These are phyloP conservation scores for Hycleus phaleratus DNA, from an alignment of 1,140 invertebrate species.

Conservation along the genomic window DNA sequence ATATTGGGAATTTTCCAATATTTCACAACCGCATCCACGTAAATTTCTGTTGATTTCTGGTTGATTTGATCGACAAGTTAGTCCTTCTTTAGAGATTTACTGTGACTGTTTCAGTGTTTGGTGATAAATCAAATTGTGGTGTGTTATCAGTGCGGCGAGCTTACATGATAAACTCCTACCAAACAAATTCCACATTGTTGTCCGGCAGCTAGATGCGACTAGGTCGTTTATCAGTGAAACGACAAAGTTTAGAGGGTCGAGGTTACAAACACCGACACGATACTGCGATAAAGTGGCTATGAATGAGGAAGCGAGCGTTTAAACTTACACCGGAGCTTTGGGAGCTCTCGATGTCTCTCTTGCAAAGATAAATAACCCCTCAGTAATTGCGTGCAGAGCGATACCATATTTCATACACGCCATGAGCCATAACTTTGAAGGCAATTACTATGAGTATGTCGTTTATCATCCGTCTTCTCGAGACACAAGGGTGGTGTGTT, in stretches of 20 bases:
- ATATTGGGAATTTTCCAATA: no score
- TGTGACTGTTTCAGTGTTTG: background rate
- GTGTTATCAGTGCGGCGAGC: slow-evolving; percentile 25
- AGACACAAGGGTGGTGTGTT: slow-evolving; percentile 20
- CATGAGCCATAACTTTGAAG: slow-evolving; percentile 51
- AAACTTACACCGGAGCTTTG: slow-evolving; percentile 14
- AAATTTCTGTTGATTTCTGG: no score
- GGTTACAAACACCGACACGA: background rate
- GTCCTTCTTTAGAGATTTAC: no score
- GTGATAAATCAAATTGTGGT: slow-evolving; percentile 21
- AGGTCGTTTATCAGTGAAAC: slow-evolving; percentile 24
- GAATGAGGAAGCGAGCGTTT: slow-evolving; percentile 27
- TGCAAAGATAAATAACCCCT: slow-evolving; percentile 48
- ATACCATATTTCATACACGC: slow-evolving; percentile 51
- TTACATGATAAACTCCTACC: slow-evolving; percentile 28
- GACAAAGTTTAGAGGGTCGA: background rate
- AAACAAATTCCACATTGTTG: slow-evolving; percentile 28
- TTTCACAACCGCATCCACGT: no score
- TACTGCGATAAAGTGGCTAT: slow-evolving; percentile 27
- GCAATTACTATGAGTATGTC: slow-evolving; percentile 51
- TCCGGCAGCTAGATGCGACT: slow-evolving; percentile 23
- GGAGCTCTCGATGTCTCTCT: slow-evolving; percentile 23
- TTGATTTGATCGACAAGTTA: no score
- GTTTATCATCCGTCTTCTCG: slow-evolving; percentile 44
- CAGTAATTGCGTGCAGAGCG: slow-evolving; percentile 50